phyloP scores from a whole-genome alignment of 2,888 invertebrate genomes.

The Synergus itoensis region DNA sequence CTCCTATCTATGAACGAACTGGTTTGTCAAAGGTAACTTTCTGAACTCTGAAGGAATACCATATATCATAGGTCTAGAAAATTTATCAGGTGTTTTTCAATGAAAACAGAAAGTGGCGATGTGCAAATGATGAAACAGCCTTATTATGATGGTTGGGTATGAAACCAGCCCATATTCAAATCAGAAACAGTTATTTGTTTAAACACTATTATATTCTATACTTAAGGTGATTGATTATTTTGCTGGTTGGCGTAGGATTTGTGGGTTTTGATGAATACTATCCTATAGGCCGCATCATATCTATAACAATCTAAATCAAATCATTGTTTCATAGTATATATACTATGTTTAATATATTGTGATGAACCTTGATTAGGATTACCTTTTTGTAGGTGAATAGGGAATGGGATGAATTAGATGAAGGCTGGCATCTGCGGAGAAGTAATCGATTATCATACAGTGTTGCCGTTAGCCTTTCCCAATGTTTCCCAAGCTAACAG shows the following conservation, averaged over 20 bases:
- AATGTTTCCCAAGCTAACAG: no score
- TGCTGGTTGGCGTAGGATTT: no score
- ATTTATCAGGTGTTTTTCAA: neutral
- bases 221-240: neutral
- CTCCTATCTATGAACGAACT: neutral
- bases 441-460: no score
- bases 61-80: neutral
- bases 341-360: no score
- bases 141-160: neutral
- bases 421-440: no score
- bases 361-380: no score
- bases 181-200: neutral
- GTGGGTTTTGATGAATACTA: no score
- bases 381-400: neutral
- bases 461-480: no score
- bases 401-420: neutral
- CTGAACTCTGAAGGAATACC: neutral
- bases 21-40: neutral
- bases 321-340: no score
- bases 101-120: neutral
- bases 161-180: neutral
- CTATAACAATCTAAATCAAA: no score
- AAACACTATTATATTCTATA: neutral
- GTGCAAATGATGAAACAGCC: neutral
- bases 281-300: no score